Conservation (phyloP, 2,797 vertebrate species). For the Graptemys geographica region DNA sequence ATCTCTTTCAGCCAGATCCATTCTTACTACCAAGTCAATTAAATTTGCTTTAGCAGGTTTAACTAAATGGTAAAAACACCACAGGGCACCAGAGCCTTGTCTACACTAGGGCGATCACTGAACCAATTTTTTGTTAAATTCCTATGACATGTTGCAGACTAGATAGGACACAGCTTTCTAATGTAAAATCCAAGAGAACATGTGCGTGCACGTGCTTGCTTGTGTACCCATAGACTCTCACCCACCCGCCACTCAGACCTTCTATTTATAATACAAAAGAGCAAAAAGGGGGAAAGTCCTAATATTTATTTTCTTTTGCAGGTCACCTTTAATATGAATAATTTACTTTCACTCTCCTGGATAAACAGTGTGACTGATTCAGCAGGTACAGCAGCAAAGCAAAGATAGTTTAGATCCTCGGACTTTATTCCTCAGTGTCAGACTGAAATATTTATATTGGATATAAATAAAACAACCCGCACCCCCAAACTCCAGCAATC, state of each 20-base stretch:
- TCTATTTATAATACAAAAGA: not conserved
- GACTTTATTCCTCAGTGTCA: not conserved
- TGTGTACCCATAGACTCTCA: not conserved
- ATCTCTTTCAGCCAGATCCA: too few relatives aligned
- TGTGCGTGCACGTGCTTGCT: too few relatives aligned
- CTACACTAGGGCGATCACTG: too few relatives aligned
- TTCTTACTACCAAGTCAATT: too few relatives aligned
- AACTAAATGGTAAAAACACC: too few relatives aligned
- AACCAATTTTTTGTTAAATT: too few relatives aligned
- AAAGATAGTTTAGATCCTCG: not conserved
- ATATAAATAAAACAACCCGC: too few relatives aligned
- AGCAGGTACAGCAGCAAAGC: not conserved
- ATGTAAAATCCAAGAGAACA: too few relatives aligned
- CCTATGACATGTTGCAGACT: too few relatives aligned
- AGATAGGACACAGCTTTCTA: too few relatives aligned
- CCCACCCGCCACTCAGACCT: not conserved
- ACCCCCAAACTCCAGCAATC: not conserved
- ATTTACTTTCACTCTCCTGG: not conserved
- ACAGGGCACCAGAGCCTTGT: too few relatives aligned
- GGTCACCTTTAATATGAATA: not conserved
- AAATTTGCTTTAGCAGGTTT: too few relatives aligned
- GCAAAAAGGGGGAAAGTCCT: not conserved
- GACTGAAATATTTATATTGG: not conserved
- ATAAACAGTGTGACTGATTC: not conserved
- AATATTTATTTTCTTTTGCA: not conserved